A percentile compares a stretch with the other conserved stretches of the same genome.
These are phyloP conservation scores for Philonicus albiceps DNA, from an alignment of 2,888 invertebrate genomes.

Conservation along the genomic window DNA sequence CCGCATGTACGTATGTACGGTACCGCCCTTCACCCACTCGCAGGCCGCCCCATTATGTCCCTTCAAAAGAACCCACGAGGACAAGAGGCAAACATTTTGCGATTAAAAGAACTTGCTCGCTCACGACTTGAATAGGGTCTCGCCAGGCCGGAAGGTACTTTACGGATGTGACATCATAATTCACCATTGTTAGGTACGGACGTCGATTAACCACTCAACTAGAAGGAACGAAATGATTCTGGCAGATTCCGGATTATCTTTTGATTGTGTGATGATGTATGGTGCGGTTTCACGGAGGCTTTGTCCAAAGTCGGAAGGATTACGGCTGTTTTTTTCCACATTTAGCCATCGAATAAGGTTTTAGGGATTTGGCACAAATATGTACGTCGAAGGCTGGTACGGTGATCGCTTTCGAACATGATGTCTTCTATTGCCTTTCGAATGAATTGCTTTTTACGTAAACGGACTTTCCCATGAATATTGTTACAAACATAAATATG, in stretches of 20 bases:
- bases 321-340: not conserved
- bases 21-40: not conserved
- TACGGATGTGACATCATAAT: constrained; percentile 40
- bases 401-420: not conserved
- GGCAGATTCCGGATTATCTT: constrained; percentile 41
- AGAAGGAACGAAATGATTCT: constrained; percentile 41
- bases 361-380: not conserved
- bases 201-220: constrained; percentile 43
- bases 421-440: not conserved
- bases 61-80: not conserved
- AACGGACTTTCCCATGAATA: not conserved
- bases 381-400: not conserved
- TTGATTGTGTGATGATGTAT: constrained; percentile 41
- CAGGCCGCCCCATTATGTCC: not conserved
- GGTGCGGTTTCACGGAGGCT: constrained; percentile 5
- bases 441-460: not conserved
- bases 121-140: constrained; percentile 13
- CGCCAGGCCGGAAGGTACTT: constrained; percentile 19
- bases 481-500: not conserved
- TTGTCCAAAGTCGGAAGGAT: constrained; percentile 5
- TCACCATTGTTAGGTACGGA: constrained; percentile 41
- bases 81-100: constrained; percentile 12
- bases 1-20: not conserved
- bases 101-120: constrained; percentile 2
- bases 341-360: not conserved